These are phyloP conservation scores for Danio albolineatus DNA, from an alignment of 2,797 vertebrate genomes.

Conservation along the genomic window DNA sequence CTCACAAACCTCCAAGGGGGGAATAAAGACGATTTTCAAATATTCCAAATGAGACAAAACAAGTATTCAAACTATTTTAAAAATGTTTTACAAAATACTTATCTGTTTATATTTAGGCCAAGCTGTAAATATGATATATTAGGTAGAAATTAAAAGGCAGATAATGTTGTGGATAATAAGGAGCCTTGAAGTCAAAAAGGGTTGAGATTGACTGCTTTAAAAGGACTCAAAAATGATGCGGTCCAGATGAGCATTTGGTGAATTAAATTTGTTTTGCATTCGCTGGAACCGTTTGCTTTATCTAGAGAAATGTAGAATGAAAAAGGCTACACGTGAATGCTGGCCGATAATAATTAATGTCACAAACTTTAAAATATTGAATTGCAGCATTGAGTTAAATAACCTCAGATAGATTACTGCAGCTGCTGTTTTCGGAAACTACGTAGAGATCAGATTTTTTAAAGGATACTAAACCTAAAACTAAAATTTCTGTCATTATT, in stretches of 20 bases:
- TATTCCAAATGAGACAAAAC: too few species aligned
- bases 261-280: too few species aligned
- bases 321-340: not conserved
- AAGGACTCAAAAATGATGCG: not conserved
- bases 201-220: too few species aligned
- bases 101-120: too few species aligned
- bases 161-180: too few species aligned
- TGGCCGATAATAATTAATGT: not conserved
- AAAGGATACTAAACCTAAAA: slow-evolving; percentile 3
- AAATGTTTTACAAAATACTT: too few species aligned
- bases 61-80: too few species aligned
- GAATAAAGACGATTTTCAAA: too few species aligned
- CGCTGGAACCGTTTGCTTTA: not conserved
- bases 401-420: not conserved
- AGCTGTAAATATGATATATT: too few species aligned
- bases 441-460: not conserved
- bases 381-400: not conserved
- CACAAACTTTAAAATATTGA: not conserved
- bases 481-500: not conserved
- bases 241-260: not conserved
- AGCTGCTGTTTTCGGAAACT: not conserved
- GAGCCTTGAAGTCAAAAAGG: too few species aligned
- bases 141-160: too few species aligned
- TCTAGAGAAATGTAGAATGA: not conserved
- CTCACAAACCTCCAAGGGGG: too few species aligned